Base-by-base conservation (phyloP, 2,888 invertebrate species). In the Drosophila incognita region DNA sequence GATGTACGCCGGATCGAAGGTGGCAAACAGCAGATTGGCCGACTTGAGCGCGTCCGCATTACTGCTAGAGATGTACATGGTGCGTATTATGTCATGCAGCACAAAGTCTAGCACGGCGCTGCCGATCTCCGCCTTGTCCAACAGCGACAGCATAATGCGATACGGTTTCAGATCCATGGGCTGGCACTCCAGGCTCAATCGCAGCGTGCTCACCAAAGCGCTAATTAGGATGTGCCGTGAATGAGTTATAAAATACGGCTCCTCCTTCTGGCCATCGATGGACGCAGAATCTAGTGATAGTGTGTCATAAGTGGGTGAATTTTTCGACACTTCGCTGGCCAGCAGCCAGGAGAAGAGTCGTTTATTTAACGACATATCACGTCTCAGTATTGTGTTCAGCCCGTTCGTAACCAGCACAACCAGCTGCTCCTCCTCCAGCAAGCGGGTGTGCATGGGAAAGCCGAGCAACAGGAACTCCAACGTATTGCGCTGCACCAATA, bases 321-420 rank as follows among this genome's bases (percentile, higher is more conserved):
- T 94, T 81, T 95, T 95, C 40, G 90, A 81, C 36, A 95, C 94
- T 91, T 96, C 96, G 10, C 95, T 95, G 49, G 97, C 97, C 80
- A 97, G 93, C 31, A 98, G 93, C 98, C 98, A 98, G 0, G 96
- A 96, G 92, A 96, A 97, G 36, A 98, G 93, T 38, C 98, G 95
- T 79, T 96, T 95, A 92, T 98, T 98, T 18, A 98, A 94, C 35
- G 97, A 98, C 97, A 98, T 98, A 91, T 98, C 98, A 72, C 98
- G 94, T 51, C 98, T 94, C 57, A 98, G 93, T 75, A 98, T 96
- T 8, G 96, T 96, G 48, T 95, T 94, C 60, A 98, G 93, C 33
- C 96, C 96, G 66, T 97, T 95, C 31, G 96, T 96, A 10, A 97
- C 95, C 74, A 97, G 93, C 64, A 94, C 94, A 56, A 96, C 95